Base-by-base conservation (phyloP, 2,888 invertebrate genomes). In the Alentia gelatinosa region DNA sequence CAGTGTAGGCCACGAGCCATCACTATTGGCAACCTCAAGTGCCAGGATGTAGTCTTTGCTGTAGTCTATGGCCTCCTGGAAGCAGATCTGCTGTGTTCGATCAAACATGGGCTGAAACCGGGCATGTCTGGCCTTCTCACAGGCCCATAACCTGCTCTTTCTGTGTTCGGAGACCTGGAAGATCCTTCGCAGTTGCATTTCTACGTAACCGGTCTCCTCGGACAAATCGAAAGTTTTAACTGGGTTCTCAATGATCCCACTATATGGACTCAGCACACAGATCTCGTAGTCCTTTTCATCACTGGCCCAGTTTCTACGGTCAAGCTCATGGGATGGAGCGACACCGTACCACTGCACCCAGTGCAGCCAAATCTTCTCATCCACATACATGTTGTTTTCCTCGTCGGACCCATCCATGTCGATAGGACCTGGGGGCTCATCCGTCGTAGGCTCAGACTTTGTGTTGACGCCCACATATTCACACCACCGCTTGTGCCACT, bases 301-400 rank as follows among this genome's bases (percentile, higher is more conserved):
- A 35, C 92, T 93, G 1, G 92, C 92, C 91, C 91, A 93, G 90
- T 92, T 92, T 15, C 92, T 83, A 35, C 94, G 91, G 47, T 93
- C 93, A 12, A 94, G 91, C 50, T 92, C 91, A 74, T 93, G 93
- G 0, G 75, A 74, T 7, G 86, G 79, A 19, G 92, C 91, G 0
- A 94, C 75, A 0, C 94, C 94, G 91, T 93, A 94, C 94, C 94
- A 94, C 40, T 93, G 33, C 0, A 93, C 91, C 83, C 93, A 92
- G 9, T 93, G 91, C n/a, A 91, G 92, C 94, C 94, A 94, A 75
- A 94, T 92, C 40, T 93, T 92, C 91, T 94, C 94, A 19, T 93
- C 93, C 9, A 94, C 89, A 86, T 92, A 94, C 37, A 91, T 92
- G 89, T 94, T 94, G 12, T 92, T 91, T 0, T 90, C 91, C 56